phyloP scores from a whole-genome alignment of 2,113 vertebrate species.

The Cavia aperea region DNA sequence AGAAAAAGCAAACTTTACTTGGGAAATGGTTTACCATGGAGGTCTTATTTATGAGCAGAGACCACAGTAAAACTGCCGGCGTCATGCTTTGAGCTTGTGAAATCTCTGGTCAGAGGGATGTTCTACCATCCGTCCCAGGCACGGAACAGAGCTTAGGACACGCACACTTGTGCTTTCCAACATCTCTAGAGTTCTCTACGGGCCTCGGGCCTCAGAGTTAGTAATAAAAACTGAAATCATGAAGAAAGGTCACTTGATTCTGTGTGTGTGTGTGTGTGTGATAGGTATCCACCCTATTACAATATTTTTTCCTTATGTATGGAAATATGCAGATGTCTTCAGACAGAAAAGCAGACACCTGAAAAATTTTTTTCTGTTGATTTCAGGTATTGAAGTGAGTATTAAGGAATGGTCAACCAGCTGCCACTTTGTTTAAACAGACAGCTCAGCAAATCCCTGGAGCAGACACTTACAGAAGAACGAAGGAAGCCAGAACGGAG shows the following conservation, averaged over 20 bases:
- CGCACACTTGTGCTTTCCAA: neutral
- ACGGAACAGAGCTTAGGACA: neutral
- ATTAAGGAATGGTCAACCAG: neutral
- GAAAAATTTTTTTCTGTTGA: neutral
- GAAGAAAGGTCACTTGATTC: neutral
- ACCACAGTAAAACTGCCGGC: neutral
- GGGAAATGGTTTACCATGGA: conserved; percentile 18
- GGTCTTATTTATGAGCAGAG: conserved; percentile 32
- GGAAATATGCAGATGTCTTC: neutral
- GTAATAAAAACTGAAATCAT: conserved; percentile 24
- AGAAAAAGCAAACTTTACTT: conserved; percentile 33
- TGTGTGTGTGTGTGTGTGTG: neutral
- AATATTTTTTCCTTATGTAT: conserved; percentile 22
- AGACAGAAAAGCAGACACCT: conserved; percentile 25
- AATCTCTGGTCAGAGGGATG: neutral
- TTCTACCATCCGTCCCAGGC: neutral
- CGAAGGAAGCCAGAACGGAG: neutral
- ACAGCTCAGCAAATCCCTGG: neutral
- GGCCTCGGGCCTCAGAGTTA: conserved; percentile 17
- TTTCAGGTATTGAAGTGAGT: conserved; percentile 27
- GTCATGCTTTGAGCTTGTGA: neutral
- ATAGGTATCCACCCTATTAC: fast-evolving
- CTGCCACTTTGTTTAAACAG: neutral
- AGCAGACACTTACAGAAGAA: neutral
- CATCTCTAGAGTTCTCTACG: neutral